Base-by-base conservation (phyloP, 2,113 vertebrate species). In the Melanerpes aurifrons region DNA sequence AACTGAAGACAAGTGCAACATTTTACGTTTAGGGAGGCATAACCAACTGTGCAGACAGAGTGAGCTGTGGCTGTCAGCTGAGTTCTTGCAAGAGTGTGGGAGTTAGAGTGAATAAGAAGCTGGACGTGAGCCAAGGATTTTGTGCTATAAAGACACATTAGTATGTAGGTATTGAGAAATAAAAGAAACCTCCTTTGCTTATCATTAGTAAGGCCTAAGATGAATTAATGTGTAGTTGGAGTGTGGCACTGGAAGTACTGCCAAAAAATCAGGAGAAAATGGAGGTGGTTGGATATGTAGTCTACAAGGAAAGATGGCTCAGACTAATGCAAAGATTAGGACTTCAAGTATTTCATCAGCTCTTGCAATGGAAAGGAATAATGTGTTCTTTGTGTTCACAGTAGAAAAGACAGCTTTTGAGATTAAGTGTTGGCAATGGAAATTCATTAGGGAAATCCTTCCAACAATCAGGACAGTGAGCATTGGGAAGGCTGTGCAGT, bases 371-470 rank as follows among this genome's bases (percentile, higher is more conserved):
- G 37, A 57, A 74, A 77, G 14, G 11, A 77, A 69, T 37, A 94
- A 66, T 0, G 0, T 22, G 7, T 48, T 86, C 71, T 87, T 89
- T 96, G 59, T 87, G 28, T 71, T 93, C 61, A 57, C 0, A 0
- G 85, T 53, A 80, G 64, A 92, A 85, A 59, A n/a, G 22, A 48
- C 58, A 76, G 17, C 25, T 62, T 59, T 45, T 4, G 4, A 56
- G 40, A 79, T 76, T 48, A 84, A 86, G 13, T 56, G 6, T 21
- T 91, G 87, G 82, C 93, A 82, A 12, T 25, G 9, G 56, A 94
- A 94, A 67, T 59, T 89, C 82, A 73, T 96, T 87, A 89, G n/a
- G 14, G 14, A 92, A 94, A 58, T 69, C 9, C 32, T 72, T 69
- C 47, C 50, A 76, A 1, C 1, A 2, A 20, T 56, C 5, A 29